These are phyloP conservation scores for Ramazzottius varieornatus DNA, from an alignment of 2,888 invertebrate species.

Conservation along the genomic window DNA sequence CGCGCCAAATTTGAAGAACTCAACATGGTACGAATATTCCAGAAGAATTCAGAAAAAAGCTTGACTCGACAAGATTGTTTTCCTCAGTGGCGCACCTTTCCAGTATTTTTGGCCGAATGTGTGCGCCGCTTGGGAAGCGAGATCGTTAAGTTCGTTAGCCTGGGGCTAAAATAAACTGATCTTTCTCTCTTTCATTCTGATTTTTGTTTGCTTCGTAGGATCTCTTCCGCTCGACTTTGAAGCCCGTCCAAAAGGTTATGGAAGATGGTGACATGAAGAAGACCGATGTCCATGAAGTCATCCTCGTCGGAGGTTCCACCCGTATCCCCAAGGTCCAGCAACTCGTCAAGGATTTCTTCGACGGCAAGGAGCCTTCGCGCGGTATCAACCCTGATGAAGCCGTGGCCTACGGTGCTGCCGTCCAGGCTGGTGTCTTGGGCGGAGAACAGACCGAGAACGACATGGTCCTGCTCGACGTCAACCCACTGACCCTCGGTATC, in stretches of 20 bases:
- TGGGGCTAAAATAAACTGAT: no score
- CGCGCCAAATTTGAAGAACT: slow-evolving; percentile 95
- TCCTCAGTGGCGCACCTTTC: no score
- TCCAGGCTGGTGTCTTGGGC: slow-evolving; percentile 87
- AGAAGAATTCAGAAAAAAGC: no score
- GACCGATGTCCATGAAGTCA: slow-evolving; percentile 91
- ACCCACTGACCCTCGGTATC: slow-evolving; percentile 94
- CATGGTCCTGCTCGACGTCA: slow-evolving; percentile 82
- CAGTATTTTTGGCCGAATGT: no score
- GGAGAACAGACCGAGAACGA: slow-evolving; percentile 92
- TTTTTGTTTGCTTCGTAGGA: slow-evolving; percentile 16
- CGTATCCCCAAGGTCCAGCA: slow-evolving; percentile 84
- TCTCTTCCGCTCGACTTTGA: slow-evolving; percentile 53
- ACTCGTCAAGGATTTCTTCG: slow-evolving; percentile 43
- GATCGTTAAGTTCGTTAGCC: no score
- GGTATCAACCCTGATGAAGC: slow-evolving; percentile 98
- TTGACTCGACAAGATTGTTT: no score
- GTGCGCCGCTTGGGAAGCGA: no score
- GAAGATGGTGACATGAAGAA: slow-evolving; percentile 98
- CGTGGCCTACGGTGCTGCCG: slow-evolving; percentile 91
- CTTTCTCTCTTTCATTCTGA: no score
- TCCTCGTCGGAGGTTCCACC: slow-evolving; percentile 91
- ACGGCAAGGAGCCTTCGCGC: slow-evolving; percentile 86
- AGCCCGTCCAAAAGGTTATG: slow-evolving; percentile 77
- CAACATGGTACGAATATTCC: slow-evolving; percentile 42